A percentile compares a stretch with the other conserved stretches of the same genome.
Conservation (phyloP, 2,113 vertebrate species). For the Ptychochromis oligacanthus region DNA sequence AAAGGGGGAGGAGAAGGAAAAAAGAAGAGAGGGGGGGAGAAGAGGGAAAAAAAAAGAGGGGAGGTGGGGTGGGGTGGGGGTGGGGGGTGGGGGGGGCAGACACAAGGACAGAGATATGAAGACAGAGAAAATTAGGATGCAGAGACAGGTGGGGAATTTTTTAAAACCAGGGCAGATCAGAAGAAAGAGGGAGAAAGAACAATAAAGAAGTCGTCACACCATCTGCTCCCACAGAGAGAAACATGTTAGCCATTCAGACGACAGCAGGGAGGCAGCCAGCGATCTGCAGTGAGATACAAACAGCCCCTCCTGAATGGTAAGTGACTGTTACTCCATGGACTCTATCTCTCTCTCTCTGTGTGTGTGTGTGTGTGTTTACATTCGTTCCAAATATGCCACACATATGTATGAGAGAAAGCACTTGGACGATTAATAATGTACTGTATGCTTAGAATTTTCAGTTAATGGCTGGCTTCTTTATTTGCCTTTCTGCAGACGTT, state of each 20-base stretch:
- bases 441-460: not conserved
- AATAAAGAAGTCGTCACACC: slow-evolving; percentile 48
- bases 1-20: no score
- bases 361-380: not conserved
- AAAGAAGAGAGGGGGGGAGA: not conserved
- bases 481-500: slow-evolving; percentile 15
- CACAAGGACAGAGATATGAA: slow-evolving; percentile 20
- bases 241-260: slow-evolving; percentile 40
- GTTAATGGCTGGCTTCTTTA: not conserved
- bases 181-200: slow-evolving; percentile 2
- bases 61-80: not conserved
- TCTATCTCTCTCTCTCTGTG: no score
- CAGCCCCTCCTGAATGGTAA: slow-evolving; percentile 64
- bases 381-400: not conserved
- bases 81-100: slow-evolving; percentile 3
- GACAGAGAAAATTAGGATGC: not conserved
- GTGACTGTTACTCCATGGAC: slow-evolving; percentile 30
- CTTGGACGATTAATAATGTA: not conserved
- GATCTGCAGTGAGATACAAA: slow-evolving; percentile 49
- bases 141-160: slow-evolving; percentile 8
- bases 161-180: not conserved
- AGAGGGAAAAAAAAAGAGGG: fast-evolving
- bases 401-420: not conserved
- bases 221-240: slow-evolving; percentile 55
- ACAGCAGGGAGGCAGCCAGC: slow-evolving; percentile 32